Evolutionary conservation across 2,113 vertebrate genomes (phyloP), one percentile per base, ranked within the genome.

Genomic region (Toxotes chatareus): DNA sequence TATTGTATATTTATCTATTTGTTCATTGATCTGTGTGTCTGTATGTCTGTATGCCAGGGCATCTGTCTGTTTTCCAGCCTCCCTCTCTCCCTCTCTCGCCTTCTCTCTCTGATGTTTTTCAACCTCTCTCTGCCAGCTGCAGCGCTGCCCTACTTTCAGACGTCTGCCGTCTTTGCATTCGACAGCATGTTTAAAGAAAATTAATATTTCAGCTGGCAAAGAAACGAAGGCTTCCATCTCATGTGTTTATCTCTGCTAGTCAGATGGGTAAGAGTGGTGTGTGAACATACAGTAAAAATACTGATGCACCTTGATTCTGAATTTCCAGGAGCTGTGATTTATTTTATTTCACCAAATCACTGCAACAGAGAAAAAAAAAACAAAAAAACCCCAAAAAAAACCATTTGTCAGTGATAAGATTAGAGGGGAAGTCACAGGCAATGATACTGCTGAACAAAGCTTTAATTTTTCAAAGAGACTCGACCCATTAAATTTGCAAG

Each of bases 401-500:
- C 14, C 36, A 80, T 63, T 53, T n/a, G 47, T 32, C 59, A 47
- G 62, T 46, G 65, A 84, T 63, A 4, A 60, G 82, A 91, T 85
- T 7, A 73, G 66, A 84, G 57, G 49, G 40, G 64, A 78, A 83
- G 79, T 87, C 67, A 21, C 34, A 17, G 78, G 65, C 75, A 64
- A 89, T 87, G 89, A 90, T 89, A 82, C 68, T 2, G 21, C 74
- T 65, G 89, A 88, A 85, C 76, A 84, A 90, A 92, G 88, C 88
- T 88, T 89, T 46, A 70, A 90, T 82, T 89, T 90, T 93, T 80
- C 53, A 91, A 73, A 89, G 73, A 74, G 82, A 79, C 78, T 86
- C 12, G 2, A 47, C 62, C 57, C 69, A 93, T 93, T 89, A 93
- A 92, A 92, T 93, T 91, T 93, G 88, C 82, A 93, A 83, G 70